Evolutionary conservation across 2,888 invertebrate genomes (phyloP).

Genomic region (Phoronis australis): DNA sequence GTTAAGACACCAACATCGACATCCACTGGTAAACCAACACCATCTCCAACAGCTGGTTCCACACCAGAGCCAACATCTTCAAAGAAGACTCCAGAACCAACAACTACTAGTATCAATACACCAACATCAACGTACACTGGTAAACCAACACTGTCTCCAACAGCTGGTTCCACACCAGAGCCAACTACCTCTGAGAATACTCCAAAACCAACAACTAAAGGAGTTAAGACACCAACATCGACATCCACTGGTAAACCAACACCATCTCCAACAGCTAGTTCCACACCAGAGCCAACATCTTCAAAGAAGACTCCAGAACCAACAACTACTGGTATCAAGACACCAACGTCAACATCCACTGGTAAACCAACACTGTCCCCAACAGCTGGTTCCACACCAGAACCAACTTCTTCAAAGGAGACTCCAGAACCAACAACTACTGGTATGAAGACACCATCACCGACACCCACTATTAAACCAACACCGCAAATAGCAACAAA

Average conservation of each 20-base stretch:
- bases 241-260: constrained; percentile 8
- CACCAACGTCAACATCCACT: background rate
- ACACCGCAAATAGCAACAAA: too few species aligned
- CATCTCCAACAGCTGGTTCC: background rate
- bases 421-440: constrained; percentile 11
- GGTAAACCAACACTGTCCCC: constrained; percentile 13
- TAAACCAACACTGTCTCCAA: constrained; percentile 17
- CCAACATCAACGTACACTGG: background rate
- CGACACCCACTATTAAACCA: too few species aligned
- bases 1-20: too few species aligned
- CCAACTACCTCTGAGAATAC: constrained; percentile 5
- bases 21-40: too few species aligned
- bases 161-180: constrained; percentile 19
- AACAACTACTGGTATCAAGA: too few species aligned
- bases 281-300: constrained; percentile 1
- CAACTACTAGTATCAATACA: too few species aligned
- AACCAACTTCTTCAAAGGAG: constrained; percentile 1
- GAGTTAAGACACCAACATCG: constrained; percentile 14
- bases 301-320: constrained; percentile 9
- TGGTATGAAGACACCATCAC: too few species aligned
- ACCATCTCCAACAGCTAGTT: constrained; percentile 5
- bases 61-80: background rate
- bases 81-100: background rate
- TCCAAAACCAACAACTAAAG: constrained; percentile 11
- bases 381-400: constrained; percentile 2